Evolutionary conservation across 2,888 invertebrate species (phyloP).

Genomic region (Volucella zonaria): DNA sequence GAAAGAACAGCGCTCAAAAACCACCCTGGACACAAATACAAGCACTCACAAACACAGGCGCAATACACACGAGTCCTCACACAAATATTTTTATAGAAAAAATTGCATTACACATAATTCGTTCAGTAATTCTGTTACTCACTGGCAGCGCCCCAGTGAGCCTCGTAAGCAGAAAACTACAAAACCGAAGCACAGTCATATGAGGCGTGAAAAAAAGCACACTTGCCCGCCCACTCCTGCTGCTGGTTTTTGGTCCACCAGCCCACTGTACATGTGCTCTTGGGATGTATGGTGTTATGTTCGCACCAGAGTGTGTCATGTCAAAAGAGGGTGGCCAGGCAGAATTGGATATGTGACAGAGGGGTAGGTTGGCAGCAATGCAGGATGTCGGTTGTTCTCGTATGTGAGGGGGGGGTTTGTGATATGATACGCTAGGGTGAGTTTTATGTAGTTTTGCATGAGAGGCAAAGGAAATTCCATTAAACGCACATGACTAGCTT

Average conservation of each 20-base stretch:
- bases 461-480: conserved; percentile 68
- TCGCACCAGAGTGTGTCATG: conserved; percentile 67
- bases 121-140: conserved; percentile 67
- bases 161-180: conserved; percentile 35
- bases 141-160: conserved; percentile 39
- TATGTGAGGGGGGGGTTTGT: conserved; percentile 37
- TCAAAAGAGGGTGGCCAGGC: conserved; percentile 4
- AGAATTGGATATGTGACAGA: too few relatives aligned
- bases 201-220: conserved; percentile 23
- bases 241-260: background rate
- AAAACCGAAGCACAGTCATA: conserved; percentile 28
- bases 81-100: background rate
- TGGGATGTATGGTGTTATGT: conserved; percentile 47
- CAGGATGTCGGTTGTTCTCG: background rate
- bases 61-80: too few relatives aligned
- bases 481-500: conserved; percentile 71
- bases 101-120: conserved; percentile 69
- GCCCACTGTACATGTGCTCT: conserved; percentile 38
- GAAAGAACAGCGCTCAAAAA: conserved; percentile 24
- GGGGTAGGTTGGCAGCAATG: background rate
- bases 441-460: conserved; percentile 69
- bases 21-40: conserved; percentile 2
- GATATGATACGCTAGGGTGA: conserved; percentile 66
- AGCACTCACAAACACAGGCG: background rate
- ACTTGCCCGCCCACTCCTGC: background rate